Conservation (phyloP, 2,888 invertebrate species). For the Antheraea assamensis region DNA sequence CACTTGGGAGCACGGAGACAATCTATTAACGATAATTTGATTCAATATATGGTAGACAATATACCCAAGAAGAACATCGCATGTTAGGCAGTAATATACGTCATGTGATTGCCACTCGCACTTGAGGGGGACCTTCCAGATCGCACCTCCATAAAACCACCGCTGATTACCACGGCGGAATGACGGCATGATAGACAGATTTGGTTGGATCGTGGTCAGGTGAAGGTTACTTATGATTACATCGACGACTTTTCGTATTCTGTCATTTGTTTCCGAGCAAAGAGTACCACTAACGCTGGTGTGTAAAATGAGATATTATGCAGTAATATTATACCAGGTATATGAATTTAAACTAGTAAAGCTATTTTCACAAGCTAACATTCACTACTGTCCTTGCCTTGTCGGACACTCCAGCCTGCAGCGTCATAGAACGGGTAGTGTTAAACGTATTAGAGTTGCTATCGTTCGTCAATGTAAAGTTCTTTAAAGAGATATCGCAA, state of each 20-base stretch:
- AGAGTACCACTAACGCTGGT: neutral
- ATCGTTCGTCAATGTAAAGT: neutral
- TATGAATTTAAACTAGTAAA: neutral
- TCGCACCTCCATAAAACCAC: no score
- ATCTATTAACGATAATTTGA: no score
- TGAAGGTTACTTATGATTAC: neutral
- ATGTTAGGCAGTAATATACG: no score
- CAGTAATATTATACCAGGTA: neutral
- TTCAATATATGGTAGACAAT: no score
- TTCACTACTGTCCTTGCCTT: conserved; percentile 2
- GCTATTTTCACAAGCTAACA: neutral
- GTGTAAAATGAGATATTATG: neutral
- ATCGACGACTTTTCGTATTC: neutral
- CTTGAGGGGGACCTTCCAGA: no score
- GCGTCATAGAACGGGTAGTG: neutral
- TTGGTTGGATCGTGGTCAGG: neutral
- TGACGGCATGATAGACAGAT: no score
- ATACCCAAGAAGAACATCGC: no score
- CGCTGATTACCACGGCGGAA: no score
- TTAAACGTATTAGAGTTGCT: neutral
- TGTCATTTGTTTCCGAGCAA: neutral
- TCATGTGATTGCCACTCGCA: no score
- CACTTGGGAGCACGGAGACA: no score
- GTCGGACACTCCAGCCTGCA: neutral
- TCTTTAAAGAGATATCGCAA: neutral